Base-by-base conservation (phyloP, 1,140 invertebrate genomes). In the Halictus rubicundus region DNA sequence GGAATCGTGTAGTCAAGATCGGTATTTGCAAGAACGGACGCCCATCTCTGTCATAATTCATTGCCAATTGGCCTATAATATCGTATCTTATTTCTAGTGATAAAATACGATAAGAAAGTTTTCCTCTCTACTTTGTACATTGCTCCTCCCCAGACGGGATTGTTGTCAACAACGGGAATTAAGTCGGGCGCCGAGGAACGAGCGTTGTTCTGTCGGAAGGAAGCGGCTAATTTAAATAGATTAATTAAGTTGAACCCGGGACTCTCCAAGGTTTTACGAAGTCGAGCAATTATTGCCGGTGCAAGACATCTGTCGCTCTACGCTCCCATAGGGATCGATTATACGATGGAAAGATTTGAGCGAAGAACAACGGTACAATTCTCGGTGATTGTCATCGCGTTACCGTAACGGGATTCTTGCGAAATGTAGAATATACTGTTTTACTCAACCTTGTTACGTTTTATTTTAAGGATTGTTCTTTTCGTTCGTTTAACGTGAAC, bases 181-280 rank as follows among this genome's bases (percentile, higher is more conserved):
- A 77, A 63, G 75, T 59, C 54, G 72, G n/a, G 37, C 46, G 46
- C 27, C 46, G 37, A 21, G 75, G 54, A 59, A 77, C 54, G 54
- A 70, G 39, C 69, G 37, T 72, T 65, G 46, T 78, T 79, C 63
- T 59, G 27, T 5, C 52, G 63, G 52, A 80, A 88, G 87, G 83
- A 88, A 87, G 73, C 79, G 71, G 78, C 81, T 88, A 87, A 88
- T 88, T 90, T 88, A 84, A 88, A 88, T 89, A 81, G 86, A 88
- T 88, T 90, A 90, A 90, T 89, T 86, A 89, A 89, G 85, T 84
- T 82, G 84, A 85, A 86, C 83, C 75, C 5, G 49, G 2, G 54
- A 12, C 39, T n/a, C 37, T 23, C 39, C 14, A 8, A 39, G 39
- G 78, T 81, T 88, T 73, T 68, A 61, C 46, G 32, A 77, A 84